Base-by-base conservation (phyloP, 2,113 vertebrate genomes). In the Maccullochella peelii region DNA sequence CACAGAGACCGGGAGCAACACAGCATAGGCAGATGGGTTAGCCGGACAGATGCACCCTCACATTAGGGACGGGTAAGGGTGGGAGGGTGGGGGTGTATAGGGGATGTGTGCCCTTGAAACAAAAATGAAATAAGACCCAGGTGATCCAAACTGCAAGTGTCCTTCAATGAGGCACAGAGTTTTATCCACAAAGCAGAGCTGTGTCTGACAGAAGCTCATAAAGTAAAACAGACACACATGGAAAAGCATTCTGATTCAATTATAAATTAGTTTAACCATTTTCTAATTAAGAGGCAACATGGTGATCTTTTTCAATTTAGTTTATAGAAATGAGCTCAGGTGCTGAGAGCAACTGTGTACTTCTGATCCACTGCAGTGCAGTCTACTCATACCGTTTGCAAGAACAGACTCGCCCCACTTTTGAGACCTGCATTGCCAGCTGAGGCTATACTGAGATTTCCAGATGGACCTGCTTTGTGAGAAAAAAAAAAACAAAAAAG, bases 11-110 rank as follows among this genome's bases (percentile, higher is more conserved):
- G 80, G 73, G 83, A 91, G 79, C 61, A 76, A 76, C 80, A 70
- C 86, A 83, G 88, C 77, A 76, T 15, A 86, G 79, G 87, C 92
- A 93, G 91, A 93, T 88, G 85, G 92, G 87, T 63, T 57, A 68
- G 80, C 67, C 18, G 65, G 89, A 90, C 93, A 93, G 88, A 93
- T 92, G 84, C 85, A 86, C 65, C 38, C 77, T 82, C 62, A 83
- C 42, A 88, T 83, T 82, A 65, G 65, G 36, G 57, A 77, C 0
- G 55, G 65, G 12, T 36, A 50, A 44, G 72, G 25, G 47, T 65
- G 55, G 59, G 16, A 42, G 54, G 77, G 40, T 47, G 55, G 77
- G 47, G 58, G 55, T 1, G 30, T 23, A 30, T n/a, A 44, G 27
- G 47, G 49, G 66, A 58, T 55, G 62, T 49, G 33, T 44, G 36